Evolutionary conservation across 2,888 invertebrate genomes (phyloP).

Genomic region (Lissonota sp.): DNA sequence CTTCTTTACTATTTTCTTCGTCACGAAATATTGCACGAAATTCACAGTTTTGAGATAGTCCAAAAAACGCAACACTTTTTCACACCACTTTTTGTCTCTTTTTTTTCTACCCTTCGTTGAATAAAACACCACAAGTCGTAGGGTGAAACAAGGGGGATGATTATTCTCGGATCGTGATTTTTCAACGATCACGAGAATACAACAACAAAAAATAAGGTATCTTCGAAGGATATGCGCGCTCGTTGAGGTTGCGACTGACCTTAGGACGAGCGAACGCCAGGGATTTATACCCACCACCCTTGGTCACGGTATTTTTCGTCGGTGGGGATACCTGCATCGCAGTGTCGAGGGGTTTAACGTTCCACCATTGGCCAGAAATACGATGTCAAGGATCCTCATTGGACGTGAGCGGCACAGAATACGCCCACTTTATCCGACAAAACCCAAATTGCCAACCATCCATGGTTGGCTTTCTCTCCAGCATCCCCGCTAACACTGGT

Average conservation of each 20-base stretch:
- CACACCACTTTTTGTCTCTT: background rate
- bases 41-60: conserved; percentile 15
- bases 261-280: conserved; percentile 3
- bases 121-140: background rate
- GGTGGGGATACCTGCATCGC: conserved; percentile 37
- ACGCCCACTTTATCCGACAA: conserved; percentile 22
- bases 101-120: background rate
- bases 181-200: background rate
- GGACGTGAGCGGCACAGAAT: background rate
- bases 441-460: conserved; percentile 13
- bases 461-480: conserved; percentile 9
- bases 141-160: background rate
- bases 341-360: background rate
- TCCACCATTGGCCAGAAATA: conserved; percentile 23
- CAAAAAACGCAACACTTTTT: conserved; percentile 23
- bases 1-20: background rate
- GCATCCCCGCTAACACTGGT: conserved; percentile 1
- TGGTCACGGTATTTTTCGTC: conserved; percentile 4
- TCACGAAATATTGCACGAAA: background rate
- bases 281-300: conserved; percentile 53
- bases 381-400: background rate
- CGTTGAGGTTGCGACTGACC: conserved; percentile 53
- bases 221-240: conserved; percentile 5
- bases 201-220: background rate
- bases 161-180: background rate